Evolutionary conservation across 2,888 invertebrate genomes (phyloP), one percentile per base, ranked within the genome.

Genomic region (Drosophila sordidula): DNA sequence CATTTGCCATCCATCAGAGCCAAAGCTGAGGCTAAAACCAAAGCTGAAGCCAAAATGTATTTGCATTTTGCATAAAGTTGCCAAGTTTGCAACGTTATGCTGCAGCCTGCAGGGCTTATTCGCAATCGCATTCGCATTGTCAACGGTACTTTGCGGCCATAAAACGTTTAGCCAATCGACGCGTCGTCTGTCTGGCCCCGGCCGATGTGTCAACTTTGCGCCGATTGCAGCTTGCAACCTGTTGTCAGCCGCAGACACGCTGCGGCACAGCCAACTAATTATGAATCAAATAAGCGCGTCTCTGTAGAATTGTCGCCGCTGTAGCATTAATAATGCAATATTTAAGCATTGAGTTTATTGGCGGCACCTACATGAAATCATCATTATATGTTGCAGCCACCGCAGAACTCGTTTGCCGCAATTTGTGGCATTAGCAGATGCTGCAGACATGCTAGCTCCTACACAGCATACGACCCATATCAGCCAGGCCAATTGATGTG

Each of bases 321-420:
- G 79, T 41, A 55, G 64, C 84, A 83, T 87, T 80, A 76, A 83
- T 82, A 85, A 80, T 82, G 83, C 71, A 85, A 87, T 79, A 83
- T 87, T 85, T 83, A 85, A 80, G 83, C 80, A 83, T 79, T 74
- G 75, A 75, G 87, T 83, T 87, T 85, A 85, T 85, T 85, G 87
- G 83, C 85, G 84, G 84, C 86, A 83, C 86, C 82, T 83, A 86
- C 80, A 86, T 80, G 81, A 80, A 86, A 86, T 83, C 84, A 84
- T 86, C 87, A 80, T 83, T 83, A 86, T 73, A 64, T 59, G 76
- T 45, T 68, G 77, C 77, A 63, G 86, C 62, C 51, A 54, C 38
- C 26, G 36, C 58, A 65, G 54, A 82, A 83, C 82, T 76, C 86
- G 82, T 82, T 82, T 82, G 86, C 75, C 80, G 76, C 82, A 82